Base-by-base conservation (phyloP, 2,888 invertebrate species). In the Rhagonycha lutea region DNA sequence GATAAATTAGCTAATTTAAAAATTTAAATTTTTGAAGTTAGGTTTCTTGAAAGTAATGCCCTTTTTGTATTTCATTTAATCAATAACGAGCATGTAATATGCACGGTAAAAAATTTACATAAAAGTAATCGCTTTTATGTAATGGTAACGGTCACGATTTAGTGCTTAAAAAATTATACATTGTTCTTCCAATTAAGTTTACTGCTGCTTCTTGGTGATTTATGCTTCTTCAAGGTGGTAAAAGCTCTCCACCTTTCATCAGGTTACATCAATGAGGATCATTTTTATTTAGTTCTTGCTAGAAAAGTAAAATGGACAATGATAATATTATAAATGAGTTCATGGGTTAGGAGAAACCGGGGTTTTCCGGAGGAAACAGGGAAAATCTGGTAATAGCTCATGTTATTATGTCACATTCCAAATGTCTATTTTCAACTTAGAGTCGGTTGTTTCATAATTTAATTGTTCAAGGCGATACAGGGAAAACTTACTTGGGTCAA, bases 141-240 rank as follows among this genome's bases (percentile, higher is more conserved):
- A 65, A 65, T 23, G 23, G 26, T 24, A 65, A 65, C 70, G 73
- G 77, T 77, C 77, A 77, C 77, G 77, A 77, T 77, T 68, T 71
- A 69, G 71, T 77, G 71, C 77, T 77, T 68, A 74, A 77, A 74
- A 70, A 71, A 68, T 68, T 77, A 74, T 68, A 83, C 84, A 84
- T 85, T 85, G 85, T 84, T 84, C 83, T 81, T 83, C 84, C 85
- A 85, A 85, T 85, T 85, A 85, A 85, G 83, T 83, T 82, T 83
- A 80, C 84, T 83, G 83, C 84, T 83, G 84, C 84, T 82, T 83
- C 81, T 85, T 76, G 76, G 81, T 83, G 84, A 85, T 85, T 85
- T 85, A 86, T 85, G 82, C 82, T 82, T 84, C 85, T 83, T 84
- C 84, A 82, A 85, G 85, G 85, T 84, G 85, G 85, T 83, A 85